Evolutionary conservation across 2,888 invertebrate species (phyloP).

Genomic region (Omphaloscelis lunosa): DNA sequence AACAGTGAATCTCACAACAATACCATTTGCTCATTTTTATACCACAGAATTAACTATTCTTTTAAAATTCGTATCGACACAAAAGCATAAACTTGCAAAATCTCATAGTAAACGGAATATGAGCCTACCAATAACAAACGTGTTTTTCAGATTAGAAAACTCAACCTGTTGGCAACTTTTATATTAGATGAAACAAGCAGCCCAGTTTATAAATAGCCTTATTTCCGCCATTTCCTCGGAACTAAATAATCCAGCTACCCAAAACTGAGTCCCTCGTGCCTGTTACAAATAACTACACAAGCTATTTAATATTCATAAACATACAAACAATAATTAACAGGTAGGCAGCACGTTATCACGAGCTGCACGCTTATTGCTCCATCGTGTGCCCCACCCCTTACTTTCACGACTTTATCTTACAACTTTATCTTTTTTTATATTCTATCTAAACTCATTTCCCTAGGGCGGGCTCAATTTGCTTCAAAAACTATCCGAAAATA

Average conservation of each 20-base stretch:
- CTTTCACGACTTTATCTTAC: slow-evolving; percentile 70
- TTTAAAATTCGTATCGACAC: not conserved
- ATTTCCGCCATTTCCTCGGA: slow-evolving; percentile 38
- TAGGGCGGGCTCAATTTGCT: slow-evolving; percentile 60
- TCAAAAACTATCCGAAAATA: slow-evolving; percentile 46
- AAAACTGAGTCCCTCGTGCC: slow-evolving; percentile 25
- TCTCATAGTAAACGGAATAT: not conserved
- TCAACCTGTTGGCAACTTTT: not conserved
- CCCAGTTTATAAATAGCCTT: slow-evolving; percentile 10
- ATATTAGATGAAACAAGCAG: not conserved
- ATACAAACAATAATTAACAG: slow-evolving; percentile 61
- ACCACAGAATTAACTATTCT: not conserved
- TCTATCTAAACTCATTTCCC: slow-evolving; percentile 70
- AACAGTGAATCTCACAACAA: not conserved
- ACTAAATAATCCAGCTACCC: slow-evolving; percentile 8
- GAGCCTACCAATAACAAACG: too few relatives aligned
- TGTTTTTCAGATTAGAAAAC: not conserved
- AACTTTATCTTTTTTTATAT: slow-evolving; percentile 65
- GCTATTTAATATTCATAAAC: slow-evolving; percentile 61
- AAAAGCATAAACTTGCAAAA: not conserved
- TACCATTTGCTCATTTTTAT: not conserved
- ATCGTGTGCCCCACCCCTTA: slow-evolving; percentile 62
- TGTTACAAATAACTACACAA: slow-evolving; percentile 38
- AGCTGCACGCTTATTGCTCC: slow-evolving; percentile 31
- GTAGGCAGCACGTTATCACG: slow-evolving; percentile 56